These are phyloP conservation scores for Dryocosmus kuriphilus DNA, from an alignment of 2,888 invertebrate genomes.

Conservation along the genomic window DNA sequence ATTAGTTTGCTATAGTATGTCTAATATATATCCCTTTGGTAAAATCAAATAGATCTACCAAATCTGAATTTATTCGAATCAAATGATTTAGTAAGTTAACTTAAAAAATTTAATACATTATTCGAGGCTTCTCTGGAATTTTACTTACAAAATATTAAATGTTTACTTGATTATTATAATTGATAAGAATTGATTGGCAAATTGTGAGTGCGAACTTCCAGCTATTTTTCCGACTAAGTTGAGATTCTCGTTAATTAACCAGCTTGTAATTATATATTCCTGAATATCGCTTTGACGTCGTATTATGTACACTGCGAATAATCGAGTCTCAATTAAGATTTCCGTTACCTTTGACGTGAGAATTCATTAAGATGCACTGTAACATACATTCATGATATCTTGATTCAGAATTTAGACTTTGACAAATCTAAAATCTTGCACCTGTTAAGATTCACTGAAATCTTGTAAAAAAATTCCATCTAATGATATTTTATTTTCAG, in stretches of 20 bases:
- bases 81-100: neutral
- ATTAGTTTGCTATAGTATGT: neutral
- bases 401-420: constrained; percentile 18
- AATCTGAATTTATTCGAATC: constrained; percentile 10
- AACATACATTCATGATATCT: neutral
- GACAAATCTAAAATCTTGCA: neutral
- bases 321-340: constrained; percentile 24
- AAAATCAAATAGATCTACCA: neutral
- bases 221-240: constrained; percentile 4
- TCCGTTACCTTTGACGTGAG: constrained; percentile 29
- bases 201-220: neutral
- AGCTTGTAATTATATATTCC: constrained; percentile 18
- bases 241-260: constrained; percentile 27
- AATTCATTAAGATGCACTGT: constrained; percentile 18
- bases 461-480: neutral
- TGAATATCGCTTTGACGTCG: constrained; percentile 25
- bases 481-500: neutral
- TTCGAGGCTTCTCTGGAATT: neutral
- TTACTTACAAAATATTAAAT: neutral
- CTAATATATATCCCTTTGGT: neutral
- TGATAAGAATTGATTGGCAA: neutral
- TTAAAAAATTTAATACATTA: neutral
- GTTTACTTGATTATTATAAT: neutral
- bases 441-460: constrained; percentile 16
- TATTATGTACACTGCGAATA: constrained; percentile 25